Evolutionary conservation across 2,113 vertebrate species (phyloP).

Genomic region (Psittacara wagleri): DNA sequence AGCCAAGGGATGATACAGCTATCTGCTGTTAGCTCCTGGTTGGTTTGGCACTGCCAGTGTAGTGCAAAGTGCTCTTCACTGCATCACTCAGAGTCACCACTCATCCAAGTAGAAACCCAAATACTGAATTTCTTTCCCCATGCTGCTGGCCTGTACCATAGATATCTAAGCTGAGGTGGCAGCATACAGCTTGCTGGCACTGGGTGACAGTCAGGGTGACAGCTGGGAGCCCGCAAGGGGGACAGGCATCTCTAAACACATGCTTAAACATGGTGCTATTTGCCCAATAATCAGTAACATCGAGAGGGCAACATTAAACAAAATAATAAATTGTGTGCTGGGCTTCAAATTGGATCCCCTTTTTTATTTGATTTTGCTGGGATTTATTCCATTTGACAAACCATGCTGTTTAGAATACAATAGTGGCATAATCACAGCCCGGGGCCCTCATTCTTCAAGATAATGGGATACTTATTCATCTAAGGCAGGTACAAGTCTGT

Average conservation of each 20-base stretch:
- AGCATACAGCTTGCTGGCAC: neutral
- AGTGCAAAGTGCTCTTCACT: neutral
- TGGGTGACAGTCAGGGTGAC: neutral
- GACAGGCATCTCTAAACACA: conserved; percentile 57
- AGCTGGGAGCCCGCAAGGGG: neutral
- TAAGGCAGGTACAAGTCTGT: conserved; percentile 84
- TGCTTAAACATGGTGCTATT: conserved; percentile 51
- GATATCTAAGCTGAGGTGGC: neutral
- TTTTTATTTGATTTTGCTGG: conserved; percentile 69
- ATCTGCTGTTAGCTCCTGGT: neutral
- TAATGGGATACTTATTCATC: conserved; percentile 93
- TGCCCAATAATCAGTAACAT: conserved; percentile 58
- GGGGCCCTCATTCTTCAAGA: conserved; percentile 89
- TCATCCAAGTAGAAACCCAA: neutral
- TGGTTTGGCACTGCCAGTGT: neutral
- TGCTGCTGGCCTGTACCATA: rapidly evolving
- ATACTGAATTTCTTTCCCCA: neutral
- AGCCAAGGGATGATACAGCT: neutral
- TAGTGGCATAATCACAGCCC: conserved; percentile 90
- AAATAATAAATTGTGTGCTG: conserved; percentile 66
- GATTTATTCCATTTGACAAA: conserved; percentile 89
- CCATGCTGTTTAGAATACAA: conserved; percentile 93
- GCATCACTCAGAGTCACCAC: neutral
- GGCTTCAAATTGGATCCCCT: conserved; percentile 51
- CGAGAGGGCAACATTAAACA: conserved; percentile 51